These are phyloP conservation scores for Crossaster papposus DNA, from an alignment of 53 echinoderm and acorn worm species.

Conservation along the genomic window DNA sequence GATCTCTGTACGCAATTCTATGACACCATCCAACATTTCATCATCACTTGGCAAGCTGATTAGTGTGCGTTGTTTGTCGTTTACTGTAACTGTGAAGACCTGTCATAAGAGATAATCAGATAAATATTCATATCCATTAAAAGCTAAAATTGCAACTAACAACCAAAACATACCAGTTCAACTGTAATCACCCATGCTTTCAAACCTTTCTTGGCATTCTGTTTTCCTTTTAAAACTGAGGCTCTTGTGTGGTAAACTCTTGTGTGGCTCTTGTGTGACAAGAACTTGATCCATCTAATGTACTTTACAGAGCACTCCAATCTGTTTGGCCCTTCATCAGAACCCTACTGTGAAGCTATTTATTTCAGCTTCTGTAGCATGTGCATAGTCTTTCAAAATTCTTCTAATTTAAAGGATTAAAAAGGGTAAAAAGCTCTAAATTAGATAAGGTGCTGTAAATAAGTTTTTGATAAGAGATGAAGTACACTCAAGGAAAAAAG, in stretches of 20 bases:
- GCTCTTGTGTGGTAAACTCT: too few species aligned
- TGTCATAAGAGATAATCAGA: not conserved
- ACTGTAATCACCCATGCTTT: not conserved
- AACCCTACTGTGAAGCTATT: too few species aligned
- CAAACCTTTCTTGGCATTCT: not conserved
- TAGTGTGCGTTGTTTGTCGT: not conserved
- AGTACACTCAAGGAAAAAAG: too few species aligned
- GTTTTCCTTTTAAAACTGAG: too few species aligned
- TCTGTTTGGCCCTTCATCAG: too few species aligned
- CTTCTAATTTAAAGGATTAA: not conserved
- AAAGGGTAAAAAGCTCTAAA: not conserved
- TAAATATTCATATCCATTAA: too few species aligned
- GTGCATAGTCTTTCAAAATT: not conserved
- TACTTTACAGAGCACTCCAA: too few species aligned
- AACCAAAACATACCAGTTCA: not conserved
- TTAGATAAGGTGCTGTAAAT: not conserved
- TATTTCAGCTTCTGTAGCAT: too few species aligned
- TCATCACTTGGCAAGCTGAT: not conserved
- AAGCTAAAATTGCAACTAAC: not conserved
- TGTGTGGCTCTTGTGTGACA: too few species aligned
- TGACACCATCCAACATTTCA: not conserved
- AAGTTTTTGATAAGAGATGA: not conserved
- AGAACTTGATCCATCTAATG: too few species aligned
- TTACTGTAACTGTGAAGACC: not conserved
- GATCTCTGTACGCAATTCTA: not conserved